phyloP scores from a whole-genome alignment of 92 coral and sea anemone genomes.

The Hydrozoanthus gracilis region DNA sequence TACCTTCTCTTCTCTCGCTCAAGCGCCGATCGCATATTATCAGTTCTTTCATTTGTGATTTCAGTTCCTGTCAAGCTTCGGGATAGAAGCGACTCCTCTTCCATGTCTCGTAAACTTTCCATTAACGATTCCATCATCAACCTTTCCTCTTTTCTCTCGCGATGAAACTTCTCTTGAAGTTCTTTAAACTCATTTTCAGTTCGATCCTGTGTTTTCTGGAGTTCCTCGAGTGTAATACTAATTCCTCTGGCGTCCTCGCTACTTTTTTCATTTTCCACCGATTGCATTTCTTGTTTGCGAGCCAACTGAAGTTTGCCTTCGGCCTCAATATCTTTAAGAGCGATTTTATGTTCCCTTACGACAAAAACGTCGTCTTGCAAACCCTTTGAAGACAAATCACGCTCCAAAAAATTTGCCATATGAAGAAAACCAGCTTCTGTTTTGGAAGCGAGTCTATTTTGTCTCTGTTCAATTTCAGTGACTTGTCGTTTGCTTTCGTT shows the following conservation, averaged over 20 bases:
- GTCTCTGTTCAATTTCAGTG: constrained; percentile 69
- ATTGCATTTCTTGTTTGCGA: constrained; percentile 70
- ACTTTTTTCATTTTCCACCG: constrained; percentile 63
- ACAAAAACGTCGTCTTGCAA: constrained; percentile 69
- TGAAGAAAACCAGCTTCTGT: constrained; percentile 71
- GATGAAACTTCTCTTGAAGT: constrained; percentile 75
- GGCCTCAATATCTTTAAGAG: constrained; percentile 81
- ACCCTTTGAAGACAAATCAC: constrained; percentile 65
- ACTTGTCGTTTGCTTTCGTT: constrained; percentile 70
- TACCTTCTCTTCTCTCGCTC: constrained; percentile 80
- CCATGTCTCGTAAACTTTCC: constrained; percentile 88
- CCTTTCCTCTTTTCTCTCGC: constrained; percentile 77
- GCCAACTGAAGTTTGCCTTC: constrained; percentile 86
- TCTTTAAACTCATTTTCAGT: constrained; percentile 85
- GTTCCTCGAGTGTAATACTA: constrained; percentile 73
- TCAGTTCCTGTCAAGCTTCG: constrained; percentile 79
- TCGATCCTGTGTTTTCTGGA: constrained; percentile 80
- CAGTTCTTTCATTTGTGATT: constrained; percentile 53
- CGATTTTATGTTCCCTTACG: constrained; percentile 72
- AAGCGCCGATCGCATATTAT: constrained; percentile 51
- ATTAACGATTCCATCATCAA: constrained; percentile 82
- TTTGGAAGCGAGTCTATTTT: constrained; percentile 63
- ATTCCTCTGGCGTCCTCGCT: constrained; percentile 61
- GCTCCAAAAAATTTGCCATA: constrained; percentile 72
- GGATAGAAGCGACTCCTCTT: constrained; percentile 86